Evolutionary conservation across 1,140 invertebrate species (phyloP).

Genomic region (Magallana gigas): DNA sequence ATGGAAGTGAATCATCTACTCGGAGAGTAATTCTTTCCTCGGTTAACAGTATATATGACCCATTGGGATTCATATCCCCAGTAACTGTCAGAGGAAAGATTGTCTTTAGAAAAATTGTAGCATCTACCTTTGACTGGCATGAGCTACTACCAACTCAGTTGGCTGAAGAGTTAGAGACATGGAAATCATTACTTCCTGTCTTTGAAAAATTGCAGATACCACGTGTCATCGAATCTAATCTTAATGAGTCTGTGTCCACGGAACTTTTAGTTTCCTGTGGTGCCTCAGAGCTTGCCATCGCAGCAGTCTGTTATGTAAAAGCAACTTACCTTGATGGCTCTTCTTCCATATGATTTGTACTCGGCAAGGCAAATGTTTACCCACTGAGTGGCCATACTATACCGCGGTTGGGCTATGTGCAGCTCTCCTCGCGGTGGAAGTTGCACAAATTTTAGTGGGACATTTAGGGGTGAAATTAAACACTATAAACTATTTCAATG

Average conservation of each 20-base stretch:
- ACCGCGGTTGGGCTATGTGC: slow-evolving; percentile 46
- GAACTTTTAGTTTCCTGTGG: slow-evolving; percentile 55
- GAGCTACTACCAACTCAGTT: slow-evolving; percentile 47
- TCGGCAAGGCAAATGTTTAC: slow-evolving; percentile 55
- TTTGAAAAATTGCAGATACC: slow-evolving; percentile 47
- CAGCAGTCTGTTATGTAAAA: slow-evolving; percentile 42
- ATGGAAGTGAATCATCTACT: slow-evolving; percentile 40
- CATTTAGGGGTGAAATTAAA: not conserved
- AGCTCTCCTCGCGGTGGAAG: slow-evolving; percentile 48
- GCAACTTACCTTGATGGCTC: not conserved
- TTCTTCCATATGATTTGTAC: slow-evolving; percentile 42
- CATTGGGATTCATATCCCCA: slow-evolving; percentile 61
- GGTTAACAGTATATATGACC: slow-evolving; percentile 62
- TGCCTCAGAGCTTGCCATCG: slow-evolving; percentile 55
- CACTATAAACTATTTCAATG: slow-evolving; percentile 23
- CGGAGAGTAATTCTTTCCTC: slow-evolving; percentile 59
- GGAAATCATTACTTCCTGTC: slow-evolving; percentile 36
- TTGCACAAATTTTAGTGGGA: not conserved
- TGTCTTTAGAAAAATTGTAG: slow-evolving; percentile 56
- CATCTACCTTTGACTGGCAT: slow-evolving; percentile 63
- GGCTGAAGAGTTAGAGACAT: slow-evolving; percentile 40
- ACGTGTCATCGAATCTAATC: slow-evolving; percentile 51
- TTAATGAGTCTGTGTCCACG: slow-evolving; percentile 74
- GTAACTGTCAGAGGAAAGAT: slow-evolving; percentile 58
- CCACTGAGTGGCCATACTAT: slow-evolving; percentile 53